A percentile compares a stretch with the other conserved stretches of the same genome.
Evolutionary conservation across 2,113 vertebrate genomes (phyloP).

Genomic region (Rynchops niger): DNA sequence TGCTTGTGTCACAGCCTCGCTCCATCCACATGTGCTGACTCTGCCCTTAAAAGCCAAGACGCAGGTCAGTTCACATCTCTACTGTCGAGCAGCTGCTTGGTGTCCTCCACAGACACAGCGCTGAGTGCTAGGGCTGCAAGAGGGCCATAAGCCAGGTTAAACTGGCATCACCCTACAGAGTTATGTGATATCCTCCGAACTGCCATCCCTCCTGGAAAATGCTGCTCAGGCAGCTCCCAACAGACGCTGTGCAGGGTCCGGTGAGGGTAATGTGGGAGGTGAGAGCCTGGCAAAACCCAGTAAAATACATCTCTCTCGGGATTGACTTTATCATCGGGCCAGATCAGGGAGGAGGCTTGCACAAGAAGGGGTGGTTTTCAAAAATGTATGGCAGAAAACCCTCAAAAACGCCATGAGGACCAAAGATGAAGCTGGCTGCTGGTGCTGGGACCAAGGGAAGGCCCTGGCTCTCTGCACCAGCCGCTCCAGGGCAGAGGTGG

Average conservation of each 20-base stretch:
- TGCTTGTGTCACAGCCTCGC: background rate
- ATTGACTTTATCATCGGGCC: background rate
- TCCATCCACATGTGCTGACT: background rate
- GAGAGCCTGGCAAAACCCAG: background rate
- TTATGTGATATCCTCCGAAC: background rate
- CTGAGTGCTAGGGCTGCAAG: background rate
- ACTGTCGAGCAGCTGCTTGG: background rate
- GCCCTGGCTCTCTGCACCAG: background rate
- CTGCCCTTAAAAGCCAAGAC: background rate
- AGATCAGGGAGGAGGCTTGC: background rate
- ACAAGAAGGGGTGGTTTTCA: background rate
- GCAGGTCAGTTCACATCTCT: background rate
- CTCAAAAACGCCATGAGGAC: background rate
- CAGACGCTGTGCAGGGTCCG: background rate
- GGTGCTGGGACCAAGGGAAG: background rate
- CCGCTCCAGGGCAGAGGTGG: background rate
- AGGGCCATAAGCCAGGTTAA: background rate
- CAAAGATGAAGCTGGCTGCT: background rate
- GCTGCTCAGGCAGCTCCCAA: background rate
- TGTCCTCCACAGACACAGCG: rapidly evolving
- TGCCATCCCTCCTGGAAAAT: background rate
- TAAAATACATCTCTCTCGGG: background rate
- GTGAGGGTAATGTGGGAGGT: background rate
- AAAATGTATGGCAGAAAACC: background rate
- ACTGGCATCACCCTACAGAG: background rate